Evolutionary conservation across 2,113 vertebrate species (phyloP).

Genomic region (Cygnus buccinator): DNA sequence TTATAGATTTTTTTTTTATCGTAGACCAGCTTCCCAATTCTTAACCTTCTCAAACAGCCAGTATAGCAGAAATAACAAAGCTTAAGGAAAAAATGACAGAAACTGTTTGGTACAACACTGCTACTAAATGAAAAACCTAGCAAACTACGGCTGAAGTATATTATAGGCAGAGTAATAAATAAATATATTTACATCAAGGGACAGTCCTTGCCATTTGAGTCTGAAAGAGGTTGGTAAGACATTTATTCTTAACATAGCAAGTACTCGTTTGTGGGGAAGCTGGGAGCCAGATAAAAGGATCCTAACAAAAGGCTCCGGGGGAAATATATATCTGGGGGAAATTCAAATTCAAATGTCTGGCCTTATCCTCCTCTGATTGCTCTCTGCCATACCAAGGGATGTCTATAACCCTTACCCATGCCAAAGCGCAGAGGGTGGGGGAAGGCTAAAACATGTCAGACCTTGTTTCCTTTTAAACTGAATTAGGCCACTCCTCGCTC

Average conservation of each 20-base stretch:
- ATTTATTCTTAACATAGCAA: background rate
- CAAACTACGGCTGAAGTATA: background rate
- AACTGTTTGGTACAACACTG: background rate
- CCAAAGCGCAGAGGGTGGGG: accelerated
- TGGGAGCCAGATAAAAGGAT: background rate
- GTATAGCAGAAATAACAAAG: background rate
- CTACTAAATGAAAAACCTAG: background rate
- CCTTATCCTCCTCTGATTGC: background rate
- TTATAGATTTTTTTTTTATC: background rate
- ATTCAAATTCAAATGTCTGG: background rate
- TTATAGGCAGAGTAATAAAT: background rate
- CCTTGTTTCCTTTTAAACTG: background rate
- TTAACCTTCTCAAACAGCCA: background rate
- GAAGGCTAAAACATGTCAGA: background rate
- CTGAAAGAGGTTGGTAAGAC: background rate
- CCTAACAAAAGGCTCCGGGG: background rate
- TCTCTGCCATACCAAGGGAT: background rate
- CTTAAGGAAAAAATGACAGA: background rate
- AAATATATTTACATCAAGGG: background rate
- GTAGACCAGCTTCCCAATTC: background rate
- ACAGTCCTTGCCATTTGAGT: background rate
- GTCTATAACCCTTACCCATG: background rate
- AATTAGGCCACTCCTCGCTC: background rate
- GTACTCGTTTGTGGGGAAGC: background rate
- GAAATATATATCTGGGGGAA: background rate